These are phyloP conservation scores for Meandrusa payeni DNA, from an alignment of 2,888 invertebrate species.

Conservation along the genomic window DNA sequence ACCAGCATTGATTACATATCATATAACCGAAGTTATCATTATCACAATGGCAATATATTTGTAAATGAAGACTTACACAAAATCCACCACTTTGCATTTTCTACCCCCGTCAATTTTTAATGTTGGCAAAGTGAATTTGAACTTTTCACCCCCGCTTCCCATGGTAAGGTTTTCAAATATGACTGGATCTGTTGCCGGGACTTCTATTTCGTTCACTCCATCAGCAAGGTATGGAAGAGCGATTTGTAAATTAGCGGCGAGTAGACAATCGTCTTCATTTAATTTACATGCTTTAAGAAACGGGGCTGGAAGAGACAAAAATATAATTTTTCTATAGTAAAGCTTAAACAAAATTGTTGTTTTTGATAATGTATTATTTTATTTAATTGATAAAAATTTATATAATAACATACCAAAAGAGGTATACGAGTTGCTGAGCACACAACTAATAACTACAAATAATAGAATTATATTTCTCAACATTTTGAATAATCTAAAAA, in stretches of 20 bases:
- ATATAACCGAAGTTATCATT: no score
- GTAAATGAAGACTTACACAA: not conserved
- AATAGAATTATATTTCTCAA: not conserved
- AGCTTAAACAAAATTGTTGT: not conserved
- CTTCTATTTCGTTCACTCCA: not conserved
- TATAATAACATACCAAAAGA: not conserved
- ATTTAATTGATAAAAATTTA: no score
- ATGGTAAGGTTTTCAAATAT: constrained; percentile 4
- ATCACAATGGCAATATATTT: no score
- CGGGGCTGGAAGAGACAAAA: not conserved
- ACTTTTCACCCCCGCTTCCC: not conserved
- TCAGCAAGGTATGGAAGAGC: not conserved
- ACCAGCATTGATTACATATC: not conserved
- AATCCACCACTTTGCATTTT: constrained; percentile 1
- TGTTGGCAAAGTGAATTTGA: not conserved
- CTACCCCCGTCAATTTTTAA: constrained; percentile 2
- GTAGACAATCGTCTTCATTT: constrained; percentile 2
- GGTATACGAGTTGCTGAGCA: not conserved
- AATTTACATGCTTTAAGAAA: constrained; percentile 1
- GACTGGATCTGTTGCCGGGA: not conserved
- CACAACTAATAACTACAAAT: not conserved
- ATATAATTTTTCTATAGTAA: not conserved
- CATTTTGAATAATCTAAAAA: constrained; percentile 2
- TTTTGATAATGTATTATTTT: no score
- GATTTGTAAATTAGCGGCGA: constrained; percentile 4